Evolutionary conservation across 2,113 vertebrate genomes (phyloP).

Genomic region (Coryphaenoides rupestris): DNA sequence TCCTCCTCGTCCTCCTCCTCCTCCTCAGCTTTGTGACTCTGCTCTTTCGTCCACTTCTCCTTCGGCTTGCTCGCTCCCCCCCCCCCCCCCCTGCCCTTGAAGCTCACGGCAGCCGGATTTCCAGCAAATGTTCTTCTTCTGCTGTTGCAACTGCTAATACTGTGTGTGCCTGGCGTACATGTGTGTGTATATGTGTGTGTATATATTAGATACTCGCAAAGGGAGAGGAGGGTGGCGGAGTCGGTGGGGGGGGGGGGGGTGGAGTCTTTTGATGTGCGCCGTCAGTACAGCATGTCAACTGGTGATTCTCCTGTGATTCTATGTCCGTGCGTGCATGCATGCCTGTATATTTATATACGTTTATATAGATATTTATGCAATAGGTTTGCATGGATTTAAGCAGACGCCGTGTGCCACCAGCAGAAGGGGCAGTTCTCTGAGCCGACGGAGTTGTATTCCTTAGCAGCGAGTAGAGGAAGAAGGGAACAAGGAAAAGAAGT

Average conservation of each 20-base stretch:
- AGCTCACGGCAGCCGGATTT: constrained; percentile 22
- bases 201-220: background rate
- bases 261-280: background rate
- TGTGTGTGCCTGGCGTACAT: constrained; percentile 13
- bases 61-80: constrained; percentile 11
- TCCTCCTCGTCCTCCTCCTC: constrained; percentile 10
- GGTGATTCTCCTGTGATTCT: background rate
- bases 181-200: constrained; percentile 9
- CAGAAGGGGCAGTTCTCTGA: constrained; percentile 48
- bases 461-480: background rate
- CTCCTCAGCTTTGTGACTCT: constrained; percentile 33
- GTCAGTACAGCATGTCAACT: background rate
- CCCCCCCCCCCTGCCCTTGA: background rate
- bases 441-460: constrained; percentile 9
- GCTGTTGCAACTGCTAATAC: constrained; percentile 8
- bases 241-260: constrained; percentile 3
- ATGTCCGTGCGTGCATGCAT: background rate
- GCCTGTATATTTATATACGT: background rate
- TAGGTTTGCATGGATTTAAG: constrained; percentile 28
- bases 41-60: constrained; percentile 36
- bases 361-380: background rate
- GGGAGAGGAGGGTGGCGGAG: background rate
- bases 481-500: background rate
- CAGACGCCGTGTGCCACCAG: constrained; percentile 49
- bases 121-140: constrained; percentile 31